A percentile compares a stretch with the other conserved stretches of the same genome.
These are phyloP conservation scores for Lamellibrachia satsuma DNA, from an alignment of 2,888 invertebrate genomes.

Conservation along the genomic window DNA sequence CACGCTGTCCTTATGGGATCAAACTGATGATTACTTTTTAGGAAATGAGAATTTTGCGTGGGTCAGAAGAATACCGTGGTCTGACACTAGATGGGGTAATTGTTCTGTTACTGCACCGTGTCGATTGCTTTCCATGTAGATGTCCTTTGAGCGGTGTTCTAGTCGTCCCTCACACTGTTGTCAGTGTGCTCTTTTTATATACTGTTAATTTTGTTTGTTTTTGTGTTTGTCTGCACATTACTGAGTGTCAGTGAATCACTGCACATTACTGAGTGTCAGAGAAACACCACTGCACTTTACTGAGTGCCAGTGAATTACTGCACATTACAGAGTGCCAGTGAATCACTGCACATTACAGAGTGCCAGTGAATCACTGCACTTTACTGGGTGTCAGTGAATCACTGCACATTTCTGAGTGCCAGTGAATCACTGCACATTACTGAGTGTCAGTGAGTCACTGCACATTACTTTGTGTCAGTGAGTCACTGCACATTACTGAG, in stretches of 20 bases:
- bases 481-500: background rate
- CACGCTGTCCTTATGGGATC: background rate
- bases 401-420: too few species aligned
- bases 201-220: background rate
- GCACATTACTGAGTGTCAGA: too few species aligned
- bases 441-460: too few species aligned
- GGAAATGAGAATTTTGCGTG: constrained; percentile 17
- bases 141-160: background rate
- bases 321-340: too few species aligned
- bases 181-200: background rate
- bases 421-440: too few species aligned
- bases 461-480: background rate
- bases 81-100: constrained; percentile 17
- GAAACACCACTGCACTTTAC: too few species aligned
- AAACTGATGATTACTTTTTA: constrained; percentile 3
- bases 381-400: too few species aligned
- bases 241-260: background rate
- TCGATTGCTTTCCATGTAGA: background rate
- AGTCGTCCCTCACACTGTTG: too few species aligned
- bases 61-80: constrained; percentile 6
- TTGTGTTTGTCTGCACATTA: background rate
- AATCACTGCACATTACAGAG: too few species aligned
- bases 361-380: too few species aligned
- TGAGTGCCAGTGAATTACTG: too few species aligned
- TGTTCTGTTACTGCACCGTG: background rate